These are phyloP conservation scores for Oxystoma pomonae DNA, from an alignment of 2,888 invertebrate genomes.

Conservation along the genomic window DNA sequence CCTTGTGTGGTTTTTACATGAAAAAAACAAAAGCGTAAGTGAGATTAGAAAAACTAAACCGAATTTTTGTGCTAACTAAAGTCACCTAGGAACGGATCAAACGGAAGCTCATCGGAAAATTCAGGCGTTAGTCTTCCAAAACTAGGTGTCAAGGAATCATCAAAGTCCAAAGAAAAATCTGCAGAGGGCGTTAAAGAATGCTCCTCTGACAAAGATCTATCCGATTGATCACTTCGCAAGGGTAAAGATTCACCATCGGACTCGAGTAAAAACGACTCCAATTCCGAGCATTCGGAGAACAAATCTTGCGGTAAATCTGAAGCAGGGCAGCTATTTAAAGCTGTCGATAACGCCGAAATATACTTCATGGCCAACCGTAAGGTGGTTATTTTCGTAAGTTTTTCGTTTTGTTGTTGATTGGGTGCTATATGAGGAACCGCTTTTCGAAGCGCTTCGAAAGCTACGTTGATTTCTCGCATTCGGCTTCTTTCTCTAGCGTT, in stretches of 20 bases:
- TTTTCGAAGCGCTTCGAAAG: constrained; percentile 59
- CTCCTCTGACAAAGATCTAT: not conserved
- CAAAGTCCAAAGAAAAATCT: constrained; percentile 44
- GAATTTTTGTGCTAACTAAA: constrained; percentile 35
- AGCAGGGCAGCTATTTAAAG: constrained; percentile 34
- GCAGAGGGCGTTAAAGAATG: constrained; percentile 33
- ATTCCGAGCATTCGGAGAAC: constrained; percentile 44
- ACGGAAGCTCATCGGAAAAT: constrained; percentile 41
- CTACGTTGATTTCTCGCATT: constrained; percentile 66
- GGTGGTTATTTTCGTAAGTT: constrained; percentile 65
- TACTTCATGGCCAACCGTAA: constrained; percentile 64
- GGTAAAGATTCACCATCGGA: constrained; percentile 50
- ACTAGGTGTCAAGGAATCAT: constrained; percentile 42
- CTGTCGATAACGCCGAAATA: constrained; percentile 51
- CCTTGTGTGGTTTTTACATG: too few species aligned
- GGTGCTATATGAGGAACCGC: constrained; percentile 52
- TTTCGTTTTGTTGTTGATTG: constrained; percentile 49
- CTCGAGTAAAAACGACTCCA: constrained; percentile 51
- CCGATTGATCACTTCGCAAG: constrained; percentile 40
- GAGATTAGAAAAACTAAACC: too few species aligned
- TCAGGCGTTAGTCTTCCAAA: constrained; percentile 43
- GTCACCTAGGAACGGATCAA: constrained; percentile 42
- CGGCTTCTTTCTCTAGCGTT: constrained; percentile 63
- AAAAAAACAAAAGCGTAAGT: too few species aligned
- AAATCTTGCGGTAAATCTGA: constrained; percentile 18